Base-by-base conservation (phyloP, 2,888 invertebrate species). In the Hydropsyche betteni region DNA sequence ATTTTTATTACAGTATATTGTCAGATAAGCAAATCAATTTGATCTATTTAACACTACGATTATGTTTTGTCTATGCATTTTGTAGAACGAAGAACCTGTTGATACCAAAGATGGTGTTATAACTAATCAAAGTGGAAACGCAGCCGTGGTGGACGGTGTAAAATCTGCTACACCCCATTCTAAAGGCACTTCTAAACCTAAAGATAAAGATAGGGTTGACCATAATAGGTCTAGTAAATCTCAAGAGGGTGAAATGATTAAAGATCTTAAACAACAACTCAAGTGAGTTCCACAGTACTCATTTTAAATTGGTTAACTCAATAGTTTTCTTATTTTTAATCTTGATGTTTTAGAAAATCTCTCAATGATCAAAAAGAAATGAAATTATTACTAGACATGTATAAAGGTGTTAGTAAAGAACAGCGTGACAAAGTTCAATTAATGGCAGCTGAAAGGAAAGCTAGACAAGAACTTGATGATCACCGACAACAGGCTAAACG, bases 331-430 rank as follows among this genome's bases (percentile, higher is more conserved):
- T 10, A 36, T 33, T 12, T 33, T 33, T 36, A 7, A 36, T 8
- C 4, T 36, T 77, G 73, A 74, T 77, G 77, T 81, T 83, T 64
- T 82, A 96, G 94, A 85, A 98, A 96, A 88, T 94, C 96, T 10
- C 89, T 94, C 68, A 96, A 95, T 83, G 96, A 96, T 83, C 96
- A 97, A 85, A 96, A 96, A 81, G 98, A 98, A 84, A 90, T 98
- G 91, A 98, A 98, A 83, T 86, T 98, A 0, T 85, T 98, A 10
- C 87, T 98, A 79, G 98, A 98, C 84, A 97, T 97, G 96, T 97
- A 98, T 87, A 98, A 98, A 86, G 95, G 96, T n/a, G 95, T 95
- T 7, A 94, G 96, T 76, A 98, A 98, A 84, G 98, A 98, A 82
- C 96, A 97, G 83, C 89, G 98, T 5, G 98, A 98, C 84, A 98